These are phyloP conservation scores for Chrysogorgia sp. DNA, from an alignment of 92 coral and sea anemone genomes.

Conservation along the genomic window DNA sequence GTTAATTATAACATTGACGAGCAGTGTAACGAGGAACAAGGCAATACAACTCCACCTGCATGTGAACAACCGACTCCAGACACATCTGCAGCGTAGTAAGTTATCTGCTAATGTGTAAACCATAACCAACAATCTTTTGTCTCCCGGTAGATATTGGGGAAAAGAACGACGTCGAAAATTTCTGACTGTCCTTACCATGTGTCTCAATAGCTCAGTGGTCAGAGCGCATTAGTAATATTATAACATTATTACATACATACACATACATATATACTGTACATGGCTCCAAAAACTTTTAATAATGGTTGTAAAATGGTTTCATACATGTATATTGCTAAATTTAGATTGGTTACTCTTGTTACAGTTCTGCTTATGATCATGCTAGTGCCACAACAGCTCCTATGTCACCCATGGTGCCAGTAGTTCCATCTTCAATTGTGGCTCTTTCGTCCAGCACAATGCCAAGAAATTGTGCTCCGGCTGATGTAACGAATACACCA, in stretches of 20 bases:
- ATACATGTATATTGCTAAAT: not conserved
- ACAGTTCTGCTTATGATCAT: too few species aligned
- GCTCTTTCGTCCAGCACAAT: not conserved
- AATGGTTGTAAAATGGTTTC: too few species aligned
- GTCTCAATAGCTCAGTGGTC: too few species aligned
- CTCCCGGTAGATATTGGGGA: too few species aligned
- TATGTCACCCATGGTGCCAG: not conserved
- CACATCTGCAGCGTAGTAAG: not conserved
- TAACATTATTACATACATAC: not conserved
- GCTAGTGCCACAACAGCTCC: too few species aligned
- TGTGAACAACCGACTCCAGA: too few species aligned
- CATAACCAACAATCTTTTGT: not conserved
- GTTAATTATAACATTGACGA: constrained; percentile 1
- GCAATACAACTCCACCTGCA: not conserved
- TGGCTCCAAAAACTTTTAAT: not conserved
- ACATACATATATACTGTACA: not conserved
- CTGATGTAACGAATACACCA: not conserved
- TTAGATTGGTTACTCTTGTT: too few species aligned
- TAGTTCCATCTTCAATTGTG: not conserved
- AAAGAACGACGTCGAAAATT: too few species aligned
- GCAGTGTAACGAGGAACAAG: constrained; percentile 4
- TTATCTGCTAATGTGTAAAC: not conserved
- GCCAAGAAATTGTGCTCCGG: not conserved
- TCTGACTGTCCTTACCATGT: too few species aligned
- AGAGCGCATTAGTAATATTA: too few species aligned